Evolutionary conservation across 2,888 invertebrate genomes (phyloP), one percentile per base, ranked within the genome.

Genomic region (Sarcophaga subvicina): DNA sequence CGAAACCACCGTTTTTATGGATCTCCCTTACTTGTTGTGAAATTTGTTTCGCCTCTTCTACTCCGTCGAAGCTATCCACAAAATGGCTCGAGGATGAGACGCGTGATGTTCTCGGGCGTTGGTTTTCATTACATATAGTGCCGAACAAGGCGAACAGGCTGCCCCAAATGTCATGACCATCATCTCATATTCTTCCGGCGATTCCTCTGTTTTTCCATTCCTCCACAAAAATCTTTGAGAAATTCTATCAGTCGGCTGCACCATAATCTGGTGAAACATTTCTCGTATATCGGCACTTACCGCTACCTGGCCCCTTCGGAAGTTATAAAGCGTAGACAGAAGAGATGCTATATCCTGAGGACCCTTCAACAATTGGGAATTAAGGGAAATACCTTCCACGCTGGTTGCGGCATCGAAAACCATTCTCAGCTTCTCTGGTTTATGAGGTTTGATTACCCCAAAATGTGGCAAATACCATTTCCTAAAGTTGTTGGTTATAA

Each of bases 341-440:
- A 93, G 83, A 4, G 91, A 89, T 20, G 89, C 86, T 63, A 91
- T 93, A 12, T 88, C 87, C 60, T 92, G 91, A 0, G 92, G 92
- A 1, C 92, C 92, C 27, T 89, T 87, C 11, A 88, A 22, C 17
- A 87, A 79, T 1, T 85, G 72, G 2, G 67, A 63, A 59, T 88
- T 89, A 3, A 89, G 66, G 4, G 88, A 89, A 4, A 87, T 75
- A 2, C 91, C 91, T 12, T 89, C 49, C 17, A 77, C 87, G 27
- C 85, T 89, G 0, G 91, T 90, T 4, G 90, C 91, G 5, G 91
- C 91, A 79, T 91, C 91, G 67, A 89, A 91, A 2, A 91, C 91
- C 6, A 91, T 64, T 49, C 91, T 87, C 10, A 90, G 45, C 78
- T 90, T 89, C 20, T 87, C 89, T 5, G 89, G 89, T 79, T 91